Percentiles rank a stretch among this genome's conserved stretches.
phyloP scores from a whole-genome alignment of 1,140 invertebrate genomes.

The Pseudomyrmex pallidus region DNA sequence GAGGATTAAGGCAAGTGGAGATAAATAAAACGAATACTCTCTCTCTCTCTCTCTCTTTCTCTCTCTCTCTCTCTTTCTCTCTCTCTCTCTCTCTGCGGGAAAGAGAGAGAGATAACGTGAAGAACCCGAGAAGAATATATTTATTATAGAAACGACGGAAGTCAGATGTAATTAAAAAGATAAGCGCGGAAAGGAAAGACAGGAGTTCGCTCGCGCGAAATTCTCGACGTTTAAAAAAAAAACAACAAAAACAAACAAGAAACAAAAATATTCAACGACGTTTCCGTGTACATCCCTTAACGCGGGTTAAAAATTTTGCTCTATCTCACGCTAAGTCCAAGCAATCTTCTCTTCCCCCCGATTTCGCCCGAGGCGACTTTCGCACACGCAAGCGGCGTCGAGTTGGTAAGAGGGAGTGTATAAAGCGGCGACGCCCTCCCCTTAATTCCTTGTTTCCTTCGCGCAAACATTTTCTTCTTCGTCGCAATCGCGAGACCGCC shows the following conservation, averaged over 20 bases:
- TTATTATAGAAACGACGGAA: neutral
- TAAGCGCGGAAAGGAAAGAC: neutral
- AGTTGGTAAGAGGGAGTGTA: slow-evolving; percentile 26
- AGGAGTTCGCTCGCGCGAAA: no score
- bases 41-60: no score
- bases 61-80: neutral
- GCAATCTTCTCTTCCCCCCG: slow-evolving; percentile 24
- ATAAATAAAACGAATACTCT: slow-evolving; percentile 42
- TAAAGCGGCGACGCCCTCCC: slow-evolving; percentile 64
- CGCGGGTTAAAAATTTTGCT: slow-evolving; percentile 62
- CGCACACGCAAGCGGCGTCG: neutral
- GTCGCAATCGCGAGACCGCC: slow-evolving; percentile 65
- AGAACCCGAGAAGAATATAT: neutral
- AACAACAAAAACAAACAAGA: no score
- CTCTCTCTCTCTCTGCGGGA: no score
- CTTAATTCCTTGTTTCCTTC: slow-evolving; percentile 74
- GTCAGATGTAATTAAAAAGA: neutral
- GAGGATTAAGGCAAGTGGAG: slow-evolving; percentile 25
- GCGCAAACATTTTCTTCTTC: slow-evolving; percentile 59
- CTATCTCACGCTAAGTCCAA: neutral
- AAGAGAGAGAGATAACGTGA: neutral
- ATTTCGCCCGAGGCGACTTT: slow-evolving; percentile 45
- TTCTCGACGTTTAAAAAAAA: no score
- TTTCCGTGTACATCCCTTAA: slow-evolving; percentile 1
- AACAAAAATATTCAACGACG: no score